phyloP scores from a whole-genome alignment of 2,797 vertebrate genomes.

The Acanthopagrus latus region DNA sequence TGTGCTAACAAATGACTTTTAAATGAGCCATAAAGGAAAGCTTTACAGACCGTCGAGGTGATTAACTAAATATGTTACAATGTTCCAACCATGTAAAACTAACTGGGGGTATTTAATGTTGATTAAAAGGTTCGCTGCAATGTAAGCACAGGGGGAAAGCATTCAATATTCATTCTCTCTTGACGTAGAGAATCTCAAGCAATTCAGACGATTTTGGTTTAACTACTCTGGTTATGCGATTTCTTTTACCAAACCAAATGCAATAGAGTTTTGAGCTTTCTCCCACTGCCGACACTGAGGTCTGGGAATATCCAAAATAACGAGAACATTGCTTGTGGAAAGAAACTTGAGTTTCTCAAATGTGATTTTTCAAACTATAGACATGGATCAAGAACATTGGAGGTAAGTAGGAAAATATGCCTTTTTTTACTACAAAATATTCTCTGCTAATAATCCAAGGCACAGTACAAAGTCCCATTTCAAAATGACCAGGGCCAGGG shows the following conservation, averaged over 20 bases:
- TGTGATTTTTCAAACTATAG: background rate
- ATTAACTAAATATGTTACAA: conserved; percentile 3
- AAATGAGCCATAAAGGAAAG: conserved; percentile 27
- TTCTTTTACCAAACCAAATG: background rate
- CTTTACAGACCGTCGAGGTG: background rate
- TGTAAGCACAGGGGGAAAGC: background rate
- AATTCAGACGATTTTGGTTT: conserved; percentile 4
- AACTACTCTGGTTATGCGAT: background rate
- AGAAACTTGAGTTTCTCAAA: background rate
- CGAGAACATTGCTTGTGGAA: conserved; percentile 2
- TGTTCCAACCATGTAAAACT: conserved; percentile 2
- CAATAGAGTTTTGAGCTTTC: background rate
- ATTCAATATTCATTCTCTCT: background rate
- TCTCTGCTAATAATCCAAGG: background rate
- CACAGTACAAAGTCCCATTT: background rate
- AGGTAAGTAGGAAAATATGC: background rate
- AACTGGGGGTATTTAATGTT: background rate
- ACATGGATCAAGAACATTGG: background rate
- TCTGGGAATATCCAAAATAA: conserved; percentile 15
- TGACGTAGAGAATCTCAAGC: background rate
- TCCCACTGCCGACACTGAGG: background rate
- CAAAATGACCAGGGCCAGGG: background rate
- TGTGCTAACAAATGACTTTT: conserved; percentile 33
- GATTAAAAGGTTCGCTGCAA: background rate
- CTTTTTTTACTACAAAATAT: background rate